A percentile compares a stretch with the other conserved stretches of the same genome.
These are phyloP conservation scores for Mesoligia furuncula DNA, from an alignment of 2,888 invertebrate species.

Conservation along the genomic window DNA sequence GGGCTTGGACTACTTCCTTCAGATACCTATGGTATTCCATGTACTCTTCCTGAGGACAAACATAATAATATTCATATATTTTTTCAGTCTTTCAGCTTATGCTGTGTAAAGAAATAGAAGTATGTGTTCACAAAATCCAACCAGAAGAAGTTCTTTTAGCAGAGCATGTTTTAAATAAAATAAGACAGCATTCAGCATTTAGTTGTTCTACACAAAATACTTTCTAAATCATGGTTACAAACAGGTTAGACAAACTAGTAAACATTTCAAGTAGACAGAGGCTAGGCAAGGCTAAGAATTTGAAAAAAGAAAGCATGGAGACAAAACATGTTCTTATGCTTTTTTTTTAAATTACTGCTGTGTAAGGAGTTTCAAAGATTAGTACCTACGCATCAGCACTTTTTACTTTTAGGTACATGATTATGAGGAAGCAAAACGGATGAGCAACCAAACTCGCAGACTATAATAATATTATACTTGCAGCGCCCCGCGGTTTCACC, in stretches of 20 bases:
- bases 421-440: not conserved
- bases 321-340: not conserved
- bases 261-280: conserved; percentile 17
- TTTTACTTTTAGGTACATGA: not conserved
- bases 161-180: conserved; percentile 2
- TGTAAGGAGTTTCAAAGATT: not conserved
- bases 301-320: not conserved
- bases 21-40: conserved; percentile 97
- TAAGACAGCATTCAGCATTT: not conserved
- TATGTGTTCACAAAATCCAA: not conserved
- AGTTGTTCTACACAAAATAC: not conserved
- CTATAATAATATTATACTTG: too few species aligned
- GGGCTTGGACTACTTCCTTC: conserved; percentile 96
- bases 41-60: conserved; percentile 83
- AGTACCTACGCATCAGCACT: too few species aligned
- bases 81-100: not conserved
- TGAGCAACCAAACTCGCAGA: not conserved
- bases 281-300: not conserved
- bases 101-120: not conserved
- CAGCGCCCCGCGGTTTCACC: too few species aligned
- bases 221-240: conserved; percentile 1
- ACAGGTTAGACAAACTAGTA: not conserved
- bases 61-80: not conserved
- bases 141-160: not conserved
- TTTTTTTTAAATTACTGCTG: not conserved